phyloP scores from a whole-genome alignment of 1,140 invertebrate species.

The Hylaeus volcanicus region DNA sequence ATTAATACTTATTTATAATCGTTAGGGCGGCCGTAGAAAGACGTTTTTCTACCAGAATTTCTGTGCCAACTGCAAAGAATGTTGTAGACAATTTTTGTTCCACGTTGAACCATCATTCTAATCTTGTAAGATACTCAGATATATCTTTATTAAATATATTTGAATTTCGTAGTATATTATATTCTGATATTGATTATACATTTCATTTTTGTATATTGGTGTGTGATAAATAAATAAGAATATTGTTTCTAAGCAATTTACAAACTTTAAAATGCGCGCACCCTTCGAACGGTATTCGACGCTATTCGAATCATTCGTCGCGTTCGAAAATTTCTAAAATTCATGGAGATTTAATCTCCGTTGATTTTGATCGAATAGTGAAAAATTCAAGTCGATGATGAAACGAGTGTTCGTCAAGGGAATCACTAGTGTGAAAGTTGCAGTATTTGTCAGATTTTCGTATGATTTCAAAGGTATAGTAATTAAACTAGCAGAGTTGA shows the following conservation, averaged over 20 bases:
- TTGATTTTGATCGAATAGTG: no score
- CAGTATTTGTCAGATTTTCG: no score
- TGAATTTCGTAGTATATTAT: constrained; percentile 81
- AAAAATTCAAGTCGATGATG: no score
- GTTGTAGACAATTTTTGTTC: constrained; percentile 78
- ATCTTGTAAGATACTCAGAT: constrained; percentile 81
- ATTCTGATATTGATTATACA: constrained; percentile 80
- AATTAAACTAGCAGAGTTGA: not conserved
- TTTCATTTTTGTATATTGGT: constrained; percentile 82
- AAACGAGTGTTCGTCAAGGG: no score
- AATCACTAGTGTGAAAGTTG: no score
- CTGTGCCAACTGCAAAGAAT: constrained; percentile 80
- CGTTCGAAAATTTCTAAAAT: no score
- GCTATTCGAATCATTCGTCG: not conserved
- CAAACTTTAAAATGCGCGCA: not conserved
- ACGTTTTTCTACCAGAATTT: constrained; percentile 79
- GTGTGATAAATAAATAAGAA: constrained; percentile 82
- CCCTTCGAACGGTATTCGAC: not conserved
- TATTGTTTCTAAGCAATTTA: constrained; percentile 80
- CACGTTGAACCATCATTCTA: constrained; percentile 78
- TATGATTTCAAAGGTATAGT: no score
- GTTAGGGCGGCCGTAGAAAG: constrained; percentile 75
- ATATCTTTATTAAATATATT: constrained; percentile 80
- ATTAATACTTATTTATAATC: constrained; percentile 79
- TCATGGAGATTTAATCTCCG: no score